Evolutionary conservation across 2,113 vertebrate genomes (phyloP).

Genomic region (Pomatorhinus ruficollis): DNA sequence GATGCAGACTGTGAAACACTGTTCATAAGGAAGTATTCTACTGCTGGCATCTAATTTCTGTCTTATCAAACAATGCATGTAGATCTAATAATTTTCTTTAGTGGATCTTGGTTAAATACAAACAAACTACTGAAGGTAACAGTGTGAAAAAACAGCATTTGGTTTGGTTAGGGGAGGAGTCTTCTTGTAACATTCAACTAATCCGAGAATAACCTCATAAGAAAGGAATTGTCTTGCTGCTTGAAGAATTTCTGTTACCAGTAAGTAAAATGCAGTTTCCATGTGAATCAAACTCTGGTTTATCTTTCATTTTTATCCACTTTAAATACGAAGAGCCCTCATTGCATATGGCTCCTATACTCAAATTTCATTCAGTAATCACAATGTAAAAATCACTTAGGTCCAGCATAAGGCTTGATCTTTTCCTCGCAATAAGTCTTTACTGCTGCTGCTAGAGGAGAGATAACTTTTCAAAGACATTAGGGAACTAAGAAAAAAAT

Average conservation of each 20-base stretch:
- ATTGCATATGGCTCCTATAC: neutral
- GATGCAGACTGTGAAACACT: slow-evolving; percentile 15
- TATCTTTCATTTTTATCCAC: neutral
- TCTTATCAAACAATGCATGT: slow-evolving; percentile 14
- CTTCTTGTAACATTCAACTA: neutral
- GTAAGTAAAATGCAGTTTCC: neutral
- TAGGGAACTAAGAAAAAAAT: neutral
- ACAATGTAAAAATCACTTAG: neutral
- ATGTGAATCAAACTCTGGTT: neutral
- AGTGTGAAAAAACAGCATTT: neutral
- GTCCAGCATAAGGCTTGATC: neutral
- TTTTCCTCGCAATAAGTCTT: neutral
- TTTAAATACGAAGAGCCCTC: neutral
- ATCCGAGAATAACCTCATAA: neutral
- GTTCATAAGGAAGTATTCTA: slow-evolving; percentile 16
- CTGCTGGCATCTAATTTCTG: slow-evolving; percentile 26
- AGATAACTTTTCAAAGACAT: neutral
- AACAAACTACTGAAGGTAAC: slow-evolving; percentile 4
- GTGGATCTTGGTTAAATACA: neutral
- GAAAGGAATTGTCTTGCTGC: neutral
- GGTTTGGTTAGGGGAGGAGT: neutral
- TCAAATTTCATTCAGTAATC: neutral
- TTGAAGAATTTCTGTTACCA: neutral
- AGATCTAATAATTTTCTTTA: slow-evolving; percentile 51
- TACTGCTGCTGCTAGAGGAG: neutral